Percentiles rank a stretch among this genome's conserved stretches.
phyloP scores from a whole-genome alignment of 2,888 invertebrate species.

The Anthrax anthrax region DNA sequence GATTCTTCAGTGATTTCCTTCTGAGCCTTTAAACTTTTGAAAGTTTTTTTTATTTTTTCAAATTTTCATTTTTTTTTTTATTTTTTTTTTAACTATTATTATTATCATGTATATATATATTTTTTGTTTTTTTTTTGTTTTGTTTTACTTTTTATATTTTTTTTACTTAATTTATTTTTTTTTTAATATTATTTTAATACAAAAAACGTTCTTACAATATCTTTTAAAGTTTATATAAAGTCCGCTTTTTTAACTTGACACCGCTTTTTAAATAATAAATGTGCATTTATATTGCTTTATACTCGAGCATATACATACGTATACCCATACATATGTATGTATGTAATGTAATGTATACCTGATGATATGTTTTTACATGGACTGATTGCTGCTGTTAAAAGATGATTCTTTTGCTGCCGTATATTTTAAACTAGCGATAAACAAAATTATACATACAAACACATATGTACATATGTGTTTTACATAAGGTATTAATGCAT shows the following conservation, averaged over 20 bases:
- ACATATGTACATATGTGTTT: too few relatives aligned
- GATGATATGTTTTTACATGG: too few relatives aligned
- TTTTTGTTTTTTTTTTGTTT: neutral
- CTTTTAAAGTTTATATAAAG: neutral
- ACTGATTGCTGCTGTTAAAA: neutral
- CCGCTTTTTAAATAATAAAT: too few relatives aligned
- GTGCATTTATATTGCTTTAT: too few relatives aligned
- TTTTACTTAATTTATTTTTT: neutral
- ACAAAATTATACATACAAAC: too few relatives aligned
- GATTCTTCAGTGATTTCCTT: conserved; percentile 9
- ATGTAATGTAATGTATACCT: too few relatives aligned
- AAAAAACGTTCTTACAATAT: neutral
- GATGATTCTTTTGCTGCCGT: neutral
- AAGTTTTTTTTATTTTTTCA: neutral
- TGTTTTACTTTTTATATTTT: too few relatives aligned
- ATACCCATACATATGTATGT: too few relatives aligned
- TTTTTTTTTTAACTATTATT: neutral
- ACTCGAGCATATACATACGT: too few relatives aligned
- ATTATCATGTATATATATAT: neutral
- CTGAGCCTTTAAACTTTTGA: neutral
- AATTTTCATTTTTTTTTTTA: neutral
- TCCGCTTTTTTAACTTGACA: neutral
- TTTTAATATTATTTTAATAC: neutral
- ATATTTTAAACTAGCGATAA: too few relatives aligned
- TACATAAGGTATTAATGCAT: too few relatives aligned